Evolutionary conservation across 2,113 vertebrate species (phyloP).

Genomic region (Tupaia chinensis): DNA sequence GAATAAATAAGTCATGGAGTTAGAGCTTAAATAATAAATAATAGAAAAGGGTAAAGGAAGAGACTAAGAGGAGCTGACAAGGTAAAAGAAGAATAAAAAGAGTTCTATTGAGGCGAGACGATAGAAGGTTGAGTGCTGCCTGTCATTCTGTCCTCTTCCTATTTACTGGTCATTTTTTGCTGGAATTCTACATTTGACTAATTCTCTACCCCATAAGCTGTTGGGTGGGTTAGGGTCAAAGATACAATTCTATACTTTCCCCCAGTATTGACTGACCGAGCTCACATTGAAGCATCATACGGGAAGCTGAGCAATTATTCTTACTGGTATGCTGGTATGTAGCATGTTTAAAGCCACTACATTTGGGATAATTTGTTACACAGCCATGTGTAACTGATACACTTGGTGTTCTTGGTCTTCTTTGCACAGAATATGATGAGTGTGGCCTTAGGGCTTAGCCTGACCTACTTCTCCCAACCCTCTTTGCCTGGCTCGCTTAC

Average conservation of each 20-base stretch:
- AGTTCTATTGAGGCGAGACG: conserved; percentile 3
- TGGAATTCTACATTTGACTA: conserved; percentile 6
- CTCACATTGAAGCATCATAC: background rate
- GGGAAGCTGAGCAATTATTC: background rate
- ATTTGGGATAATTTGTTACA: background rate
- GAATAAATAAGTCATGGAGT: conserved; percentile 62
- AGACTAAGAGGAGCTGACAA: conserved; percentile 30
- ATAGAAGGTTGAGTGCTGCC: background rate
- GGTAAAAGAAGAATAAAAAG: conserved; percentile 36
- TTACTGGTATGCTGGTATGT: background rate
- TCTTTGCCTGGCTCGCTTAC: background rate
- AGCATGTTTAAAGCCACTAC: background rate
- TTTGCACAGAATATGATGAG: background rate
- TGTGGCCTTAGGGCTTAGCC: background rate
- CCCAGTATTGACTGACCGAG: background rate
- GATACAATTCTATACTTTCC: background rate
- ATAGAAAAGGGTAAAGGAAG: conserved; percentile 29
- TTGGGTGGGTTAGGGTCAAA: background rate
- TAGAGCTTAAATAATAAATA: conserved; percentile 52
- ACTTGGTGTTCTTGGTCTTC: background rate
- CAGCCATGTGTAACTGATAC: background rate
- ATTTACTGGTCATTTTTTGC: background rate
- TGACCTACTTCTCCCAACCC: background rate
- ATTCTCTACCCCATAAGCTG: background rate
- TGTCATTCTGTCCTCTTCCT: background rate